These are phyloP conservation scores for Benthosema pterotum DNA, from an alignment of 2,797 vertebrate genomes.

Conservation along the genomic window DNA sequence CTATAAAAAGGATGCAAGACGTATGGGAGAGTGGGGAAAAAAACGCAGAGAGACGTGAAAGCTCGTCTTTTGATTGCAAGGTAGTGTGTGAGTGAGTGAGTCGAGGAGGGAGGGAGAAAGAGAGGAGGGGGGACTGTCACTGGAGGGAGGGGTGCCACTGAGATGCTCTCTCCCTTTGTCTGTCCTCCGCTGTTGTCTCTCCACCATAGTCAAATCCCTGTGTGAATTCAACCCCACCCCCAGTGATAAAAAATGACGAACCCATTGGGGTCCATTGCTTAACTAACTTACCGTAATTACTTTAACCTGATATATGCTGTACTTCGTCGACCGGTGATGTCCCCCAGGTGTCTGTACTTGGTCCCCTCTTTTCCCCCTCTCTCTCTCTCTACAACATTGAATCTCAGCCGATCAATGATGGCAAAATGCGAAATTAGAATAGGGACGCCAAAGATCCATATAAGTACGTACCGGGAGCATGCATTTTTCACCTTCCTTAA, in stretches of 20 bases:
- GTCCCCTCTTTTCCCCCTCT: too few species aligned
- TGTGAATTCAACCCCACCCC: too few species aligned
- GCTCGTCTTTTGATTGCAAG: slow-evolving; percentile 43
- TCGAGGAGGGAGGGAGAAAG: background rate
- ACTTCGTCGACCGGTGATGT: background rate
- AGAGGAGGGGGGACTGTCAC: background rate
- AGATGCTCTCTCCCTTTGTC: background rate
- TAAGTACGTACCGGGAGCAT: too few species aligned
- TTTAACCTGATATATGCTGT: too few species aligned
- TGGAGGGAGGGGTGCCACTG: background rate
- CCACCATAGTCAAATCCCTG: background rate
- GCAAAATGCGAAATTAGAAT: too few species aligned
- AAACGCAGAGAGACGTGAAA: slow-evolving; percentile 48
- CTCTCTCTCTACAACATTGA: too few species aligned
- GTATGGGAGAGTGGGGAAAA: slow-evolving; percentile 46
- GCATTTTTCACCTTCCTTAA: too few species aligned
- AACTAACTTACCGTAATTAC: too few species aligned
- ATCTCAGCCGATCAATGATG: too few species aligned
- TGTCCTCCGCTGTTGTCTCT: slow-evolving; percentile 21
- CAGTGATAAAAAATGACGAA: too few species aligned
- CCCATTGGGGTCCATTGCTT: too few species aligned
- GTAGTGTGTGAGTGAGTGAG: background rate
- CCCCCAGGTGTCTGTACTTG: slow-evolving; percentile 6
- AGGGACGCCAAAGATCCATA: too few species aligned
- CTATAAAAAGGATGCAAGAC: slow-evolving; percentile 70